Conservation (phyloP, 2,113 vertebrate genomes). For the Gambusia affinis region DNA sequence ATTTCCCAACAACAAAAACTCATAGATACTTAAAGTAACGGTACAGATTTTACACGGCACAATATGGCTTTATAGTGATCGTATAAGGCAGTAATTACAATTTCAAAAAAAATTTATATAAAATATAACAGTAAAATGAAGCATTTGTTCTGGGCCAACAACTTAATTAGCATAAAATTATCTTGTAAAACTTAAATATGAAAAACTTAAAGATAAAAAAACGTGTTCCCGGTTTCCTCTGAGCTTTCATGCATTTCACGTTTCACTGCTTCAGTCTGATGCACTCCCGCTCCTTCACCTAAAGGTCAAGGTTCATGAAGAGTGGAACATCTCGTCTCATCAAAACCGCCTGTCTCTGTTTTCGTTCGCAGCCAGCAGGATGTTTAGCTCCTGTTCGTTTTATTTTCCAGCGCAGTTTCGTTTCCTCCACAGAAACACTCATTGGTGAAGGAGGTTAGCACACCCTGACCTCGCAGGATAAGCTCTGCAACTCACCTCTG, state of each 20-base stretch:
- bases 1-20: background rate
- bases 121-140: background rate
- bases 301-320: conserved; percentile 57
- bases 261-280: background rate
- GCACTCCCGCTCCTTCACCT: conserved; percentile 19
- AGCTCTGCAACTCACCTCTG: conserved; percentile 38
- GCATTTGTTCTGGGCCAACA: conserved; percentile 2
- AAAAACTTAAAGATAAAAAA: background rate
- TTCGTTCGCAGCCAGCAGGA: background rate
- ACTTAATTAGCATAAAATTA: conserved; percentile 42
- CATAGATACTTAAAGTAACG: background rate
- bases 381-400: conserved; percentile 25
- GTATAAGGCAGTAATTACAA: background rate
- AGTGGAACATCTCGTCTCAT: conserved; percentile 54
- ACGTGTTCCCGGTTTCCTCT: background rate
- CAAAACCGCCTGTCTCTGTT: conserved; percentile 15
- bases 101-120: background rate
- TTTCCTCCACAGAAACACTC: conserved; percentile 44
- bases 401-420: conserved; percentile 18
- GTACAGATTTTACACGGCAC: background rate
- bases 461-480: conserved; percentile 59
- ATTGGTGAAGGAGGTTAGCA: conserved; percentile 22
- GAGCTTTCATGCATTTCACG: background rate
- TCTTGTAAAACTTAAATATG: background rate
- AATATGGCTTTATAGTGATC: background rate